Percentiles rank a stretch among this genome's conserved stretches.
phyloP scores from a whole-genome alignment of 2,888 invertebrate genomes.

The Cyclophora punctaria region DNA sequence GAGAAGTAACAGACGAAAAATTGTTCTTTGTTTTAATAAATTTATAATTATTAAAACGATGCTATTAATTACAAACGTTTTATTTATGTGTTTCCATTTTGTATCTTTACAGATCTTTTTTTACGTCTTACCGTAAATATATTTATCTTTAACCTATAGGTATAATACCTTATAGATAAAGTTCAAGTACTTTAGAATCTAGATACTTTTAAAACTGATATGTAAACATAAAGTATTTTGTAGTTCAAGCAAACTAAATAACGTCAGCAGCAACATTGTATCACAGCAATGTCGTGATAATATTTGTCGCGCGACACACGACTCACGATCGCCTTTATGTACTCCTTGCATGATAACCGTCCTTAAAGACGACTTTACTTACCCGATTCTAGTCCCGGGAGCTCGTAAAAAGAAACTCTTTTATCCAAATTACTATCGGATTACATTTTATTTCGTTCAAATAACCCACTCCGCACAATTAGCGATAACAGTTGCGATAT shows the following conservation, averaged over 20 bases:
- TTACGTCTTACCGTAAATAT: not conserved
- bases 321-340: conserved; percentile 50
- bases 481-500: conserved; percentile 41
- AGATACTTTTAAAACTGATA: too few relatives aligned
- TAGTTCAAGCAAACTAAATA: too few relatives aligned
- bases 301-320: conserved; percentile 41
- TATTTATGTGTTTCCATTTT: conserved; percentile 6
- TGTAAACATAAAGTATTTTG: too few relatives aligned
- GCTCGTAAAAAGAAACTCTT: conserved; percentile 52
- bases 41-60: conserved; percentile 37
- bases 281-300: conserved; percentile 36
- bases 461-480: conserved; percentile 56
- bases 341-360: conserved; percentile 54
- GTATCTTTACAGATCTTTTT: too few relatives aligned
- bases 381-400: conserved; percentile 46
- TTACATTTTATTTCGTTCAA: conserved; percentile 53
- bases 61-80: conserved; percentile 6
- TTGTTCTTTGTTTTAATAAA: conserved; percentile 51
- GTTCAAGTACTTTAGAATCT: too few relatives aligned
- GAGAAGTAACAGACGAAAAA: conserved; percentile 67
- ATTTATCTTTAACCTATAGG: too few relatives aligned
- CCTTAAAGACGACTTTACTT: conserved; percentile 47
- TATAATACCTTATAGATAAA: too few relatives aligned
- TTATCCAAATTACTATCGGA: conserved; percentile 58
- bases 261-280: conserved; percentile 21